Evolutionary conservation across 1,140 invertebrate species (phyloP).

Genomic region (Papilio machaon): DNA sequence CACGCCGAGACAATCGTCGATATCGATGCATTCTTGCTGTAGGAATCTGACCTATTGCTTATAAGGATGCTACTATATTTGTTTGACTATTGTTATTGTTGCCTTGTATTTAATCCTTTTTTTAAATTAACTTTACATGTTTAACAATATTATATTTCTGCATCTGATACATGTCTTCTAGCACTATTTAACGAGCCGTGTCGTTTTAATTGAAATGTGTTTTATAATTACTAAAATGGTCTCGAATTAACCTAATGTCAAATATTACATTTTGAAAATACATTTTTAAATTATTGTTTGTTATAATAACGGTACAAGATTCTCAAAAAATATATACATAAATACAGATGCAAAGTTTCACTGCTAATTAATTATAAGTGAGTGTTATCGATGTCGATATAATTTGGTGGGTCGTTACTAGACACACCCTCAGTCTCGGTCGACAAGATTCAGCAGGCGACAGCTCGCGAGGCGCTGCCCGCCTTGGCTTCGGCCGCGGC

Average conservation of each 20-base stretch:
- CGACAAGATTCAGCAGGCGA: conserved; percentile 68
- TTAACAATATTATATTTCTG: neutral
- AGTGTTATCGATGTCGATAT: conserved; percentile 43
- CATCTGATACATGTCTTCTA: neutral
- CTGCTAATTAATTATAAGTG: too few relatives aligned
- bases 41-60: conserved; percentile 21
- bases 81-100: neutral
- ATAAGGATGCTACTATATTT: conserved; percentile 9
- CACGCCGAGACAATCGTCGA: conserved; percentile 38
- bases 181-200: too few relatives aligned
- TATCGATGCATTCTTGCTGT: conserved; percentile 42
- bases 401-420: conserved; percentile 47
- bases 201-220: too few relatives aligned
- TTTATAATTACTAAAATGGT: too few relatives aligned
- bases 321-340: too few relatives aligned
- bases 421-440: conserved; percentile 61
- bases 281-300: too few relatives aligned
- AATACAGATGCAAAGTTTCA: too few relatives aligned
- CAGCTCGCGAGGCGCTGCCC: conserved; percentile 47
- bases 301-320: too few relatives aligned
- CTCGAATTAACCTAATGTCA: too few relatives aligned
- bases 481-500: conserved; percentile 47
- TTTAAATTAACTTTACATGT: neutral
- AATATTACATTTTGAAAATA: too few relatives aligned
- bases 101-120: neutral